Evolutionary conservation across 2,113 vertebrate genomes (phyloP).

Genomic region (Takifugu bimaculatus): DNA sequence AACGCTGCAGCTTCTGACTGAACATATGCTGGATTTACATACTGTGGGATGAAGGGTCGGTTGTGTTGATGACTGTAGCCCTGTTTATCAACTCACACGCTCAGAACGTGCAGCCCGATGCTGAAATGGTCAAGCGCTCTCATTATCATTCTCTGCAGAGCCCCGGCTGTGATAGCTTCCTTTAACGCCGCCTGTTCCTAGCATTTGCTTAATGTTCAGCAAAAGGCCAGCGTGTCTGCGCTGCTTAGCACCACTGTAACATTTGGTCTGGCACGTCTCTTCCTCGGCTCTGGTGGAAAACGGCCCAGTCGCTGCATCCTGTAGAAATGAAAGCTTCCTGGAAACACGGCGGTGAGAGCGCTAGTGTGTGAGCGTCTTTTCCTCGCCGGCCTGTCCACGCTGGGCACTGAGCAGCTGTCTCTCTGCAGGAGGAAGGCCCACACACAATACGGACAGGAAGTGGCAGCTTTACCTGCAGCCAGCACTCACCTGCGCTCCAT

Average conservation of each 20-base stretch:
- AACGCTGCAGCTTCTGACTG: constrained; percentile 47
- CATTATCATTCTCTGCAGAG: constrained; percentile 41
- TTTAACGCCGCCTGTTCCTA: constrained; percentile 32
- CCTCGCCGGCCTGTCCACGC: constrained; percentile 18
- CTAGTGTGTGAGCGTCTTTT: constrained; percentile 3
- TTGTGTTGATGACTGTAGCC: constrained; percentile 27
- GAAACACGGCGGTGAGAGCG: constrained; percentile 24
- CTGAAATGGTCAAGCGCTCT: constrained; percentile 26
- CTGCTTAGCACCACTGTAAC: constrained; percentile 33
- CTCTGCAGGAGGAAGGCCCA: constrained; percentile 66
- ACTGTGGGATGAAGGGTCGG: background rate
- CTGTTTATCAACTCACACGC: constrained; percentile 34
- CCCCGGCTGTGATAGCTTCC: constrained; percentile 34
- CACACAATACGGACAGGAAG: constrained; percentile 71
- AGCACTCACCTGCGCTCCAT: constrained; percentile 67
- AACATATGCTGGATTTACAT: constrained; percentile 69
- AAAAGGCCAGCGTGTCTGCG: constrained; percentile 45
- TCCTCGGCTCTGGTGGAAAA: constrained; percentile 5
- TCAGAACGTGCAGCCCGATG: constrained; percentile 11
- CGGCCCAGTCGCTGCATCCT: constrained; percentile 10
- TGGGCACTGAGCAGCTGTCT: constrained; percentile 65
- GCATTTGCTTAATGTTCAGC: constrained; percentile 52
- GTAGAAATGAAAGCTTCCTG: background rate
- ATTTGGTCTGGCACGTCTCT: constrained; percentile 37
- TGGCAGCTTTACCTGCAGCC: constrained; percentile 70